Percentiles rank a stretch among this genome's conserved stretches.
Evolutionary conservation across 2,888 invertebrate genomes (phyloP).

Genomic region (Xanthia icteritia): DNA sequence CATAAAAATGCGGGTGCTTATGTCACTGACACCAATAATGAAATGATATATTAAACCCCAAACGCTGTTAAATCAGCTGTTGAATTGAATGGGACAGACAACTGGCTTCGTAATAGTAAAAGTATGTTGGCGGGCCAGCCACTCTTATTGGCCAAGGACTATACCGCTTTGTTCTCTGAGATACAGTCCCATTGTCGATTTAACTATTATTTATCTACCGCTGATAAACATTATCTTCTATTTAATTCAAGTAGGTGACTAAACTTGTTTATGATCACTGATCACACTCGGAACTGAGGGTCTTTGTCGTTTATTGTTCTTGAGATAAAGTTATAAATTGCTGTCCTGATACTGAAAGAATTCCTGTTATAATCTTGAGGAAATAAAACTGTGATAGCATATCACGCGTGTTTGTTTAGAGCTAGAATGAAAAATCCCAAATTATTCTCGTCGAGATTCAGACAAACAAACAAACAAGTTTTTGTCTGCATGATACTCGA

Average conservation of each 20-base stretch:
- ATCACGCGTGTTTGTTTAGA: constrained; percentile 20
- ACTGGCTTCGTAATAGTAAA: constrained; percentile 79
- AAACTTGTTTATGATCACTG: constrained; percentile 44
- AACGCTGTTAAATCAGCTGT: constrained; percentile 67
- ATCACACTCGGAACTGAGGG: constrained; percentile 47
- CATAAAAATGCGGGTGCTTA: constrained; percentile 43
- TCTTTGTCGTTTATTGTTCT: constrained; percentile 45
- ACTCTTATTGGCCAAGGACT: constrained; percentile 83
- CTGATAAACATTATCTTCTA: constrained; percentile 54
- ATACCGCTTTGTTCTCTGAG: constrained; percentile 78
- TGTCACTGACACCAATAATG: constrained; percentile 42
- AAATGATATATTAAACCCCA: constrained; percentile 38
- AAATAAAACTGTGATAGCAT: constrained; percentile 40
- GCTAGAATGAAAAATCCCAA: constrained; percentile 28
- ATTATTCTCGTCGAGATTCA: constrained; percentile 33
- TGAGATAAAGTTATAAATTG: constrained; percentile 41
- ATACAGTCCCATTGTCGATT: constrained; percentile 69
- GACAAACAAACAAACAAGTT: constrained; percentile 29
- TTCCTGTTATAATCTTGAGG: constrained; percentile 34
- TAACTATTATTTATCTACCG: constrained; percentile 63
- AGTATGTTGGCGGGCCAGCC: constrained; percentile 77
- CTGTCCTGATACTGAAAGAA: constrained; percentile 37
- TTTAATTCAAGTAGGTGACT: constrained; percentile 59
- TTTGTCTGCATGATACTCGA: constrained; percentile 31
- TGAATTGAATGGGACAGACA: constrained; percentile 70